Percentiles rank a stretch among this genome's conserved stretches.
Conservation (phyloP, 2,888 invertebrate genomes). For the Chironomus riparius region DNA sequence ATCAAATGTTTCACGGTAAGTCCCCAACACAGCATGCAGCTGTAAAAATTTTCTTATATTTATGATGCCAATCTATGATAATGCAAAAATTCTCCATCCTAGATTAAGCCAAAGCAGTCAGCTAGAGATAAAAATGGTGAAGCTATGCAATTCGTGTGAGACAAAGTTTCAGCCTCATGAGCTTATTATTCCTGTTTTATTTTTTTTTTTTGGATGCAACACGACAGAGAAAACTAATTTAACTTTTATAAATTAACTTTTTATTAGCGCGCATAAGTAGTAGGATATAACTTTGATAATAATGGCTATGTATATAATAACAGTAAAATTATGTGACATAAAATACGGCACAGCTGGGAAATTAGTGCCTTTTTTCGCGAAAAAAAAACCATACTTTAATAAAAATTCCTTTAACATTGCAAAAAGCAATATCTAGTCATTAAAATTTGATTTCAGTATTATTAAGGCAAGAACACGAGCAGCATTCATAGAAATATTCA, state of each 20-base stretch:
- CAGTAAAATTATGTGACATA: background rate
- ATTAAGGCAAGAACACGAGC: background rate
- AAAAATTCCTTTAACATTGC: background rate
- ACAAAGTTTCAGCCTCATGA: background rate
- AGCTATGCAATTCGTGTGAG: background rate
- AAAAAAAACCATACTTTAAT: background rate
- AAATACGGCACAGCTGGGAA: background rate
- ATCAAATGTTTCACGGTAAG: conserved; percentile 71
- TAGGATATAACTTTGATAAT: background rate
- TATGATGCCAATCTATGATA: background rate
- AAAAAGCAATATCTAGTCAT: background rate
- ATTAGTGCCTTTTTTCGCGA: background rate
- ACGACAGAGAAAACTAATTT: background rate
- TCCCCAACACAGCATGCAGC: background rate
- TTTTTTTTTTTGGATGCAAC: background rate
- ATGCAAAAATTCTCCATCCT: background rate
- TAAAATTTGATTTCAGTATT: background rate
- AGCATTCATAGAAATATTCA: background rate
- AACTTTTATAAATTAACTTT: background rate
- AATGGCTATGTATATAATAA: background rate
- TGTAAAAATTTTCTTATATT: background rate
- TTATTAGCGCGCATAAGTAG: background rate
- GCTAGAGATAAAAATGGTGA: background rate
- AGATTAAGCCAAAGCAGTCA: conserved; percentile 20
- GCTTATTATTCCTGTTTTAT: too few relatives aligned